Conservation (phyloP, 2,888 invertebrate species). For the Cecidostiba fungosa region DNA sequence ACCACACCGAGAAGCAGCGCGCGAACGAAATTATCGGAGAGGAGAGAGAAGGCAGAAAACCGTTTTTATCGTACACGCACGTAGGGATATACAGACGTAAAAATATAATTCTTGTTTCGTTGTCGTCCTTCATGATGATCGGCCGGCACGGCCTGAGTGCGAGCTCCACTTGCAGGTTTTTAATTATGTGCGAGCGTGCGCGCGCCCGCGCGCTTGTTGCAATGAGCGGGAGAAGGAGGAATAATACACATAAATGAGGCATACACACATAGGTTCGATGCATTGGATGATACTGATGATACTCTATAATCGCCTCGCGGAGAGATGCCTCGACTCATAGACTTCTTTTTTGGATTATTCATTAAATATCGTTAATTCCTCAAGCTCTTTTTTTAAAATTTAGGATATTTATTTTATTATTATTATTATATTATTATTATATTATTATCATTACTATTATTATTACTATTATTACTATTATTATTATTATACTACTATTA, state of each 20-base stretch:
- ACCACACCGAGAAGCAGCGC: slow-evolving; percentile 1
- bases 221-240: background rate
- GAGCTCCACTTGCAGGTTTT: background rate
- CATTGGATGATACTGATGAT: slow-evolving; percentile 45
- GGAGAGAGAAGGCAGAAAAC: background rate
- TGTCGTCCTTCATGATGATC: background rate
- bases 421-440: slow-evolving; percentile 21
- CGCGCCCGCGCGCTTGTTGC: slow-evolving; percentile 23
- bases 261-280: slow-evolving; percentile 41
- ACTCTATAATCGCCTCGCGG: slow-evolving; percentile 62
- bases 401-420: slow-evolving; percentile 72
- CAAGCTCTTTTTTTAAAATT: slow-evolving; percentile 70
- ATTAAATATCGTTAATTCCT: slow-evolving; percentile 55
- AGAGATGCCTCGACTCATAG: slow-evolving; percentile 67
- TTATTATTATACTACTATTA: slow-evolving; percentile 45
- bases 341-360: slow-evolving; percentile 66
- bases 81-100: slow-evolving; percentile 10
- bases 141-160: background rate
- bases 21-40: background rate
- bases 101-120: slow-evolving; percentile 8
- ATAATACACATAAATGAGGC: slow-evolving; percentile 26
- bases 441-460: slow-evolving; percentile 16
- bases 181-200: background rate
- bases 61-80: slow-evolving; percentile 7
- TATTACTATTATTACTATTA: slow-evolving; percentile 65